Base-by-base conservation (phyloP, 1,140 invertebrate genomes). In the Vanessa atalanta region DNA sequence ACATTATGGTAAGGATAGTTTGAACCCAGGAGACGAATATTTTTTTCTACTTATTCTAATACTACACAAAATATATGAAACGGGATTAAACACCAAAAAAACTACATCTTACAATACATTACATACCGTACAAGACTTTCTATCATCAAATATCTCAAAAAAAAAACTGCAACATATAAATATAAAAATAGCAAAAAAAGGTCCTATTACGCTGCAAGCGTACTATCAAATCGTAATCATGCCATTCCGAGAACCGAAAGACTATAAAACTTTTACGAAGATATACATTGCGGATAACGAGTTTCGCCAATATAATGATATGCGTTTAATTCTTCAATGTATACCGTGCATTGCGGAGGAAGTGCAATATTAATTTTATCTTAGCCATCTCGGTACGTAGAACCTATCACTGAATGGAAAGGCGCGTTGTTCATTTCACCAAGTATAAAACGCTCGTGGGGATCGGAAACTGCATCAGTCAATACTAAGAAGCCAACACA, bases 401-500 rank as follows among this genome's bases (percentile, higher is more conserved):
- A 80, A 75, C 79, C 88, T 88, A 91, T 89, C 88, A 83, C 86
- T 88, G 82, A 88, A 90, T 91, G 82, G 90, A 92, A 92, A 92
- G 90, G 90, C 70, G 71, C 64, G 70, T 72, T 73, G 79, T 78
- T 78, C 88, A 88, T 91, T 92, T 91, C 90, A 88, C 90, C 87
- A 83, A 89, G 81, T 92, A 92, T 92, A 92, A 89, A 92, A 90
- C 68, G 84, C 65, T 87, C 37, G 84, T 81, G 81, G 81, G 82
- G 80, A 81, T 79, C 82, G 75, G 63, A 65, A 64, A 78, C 79
- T 76, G 83, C 88, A 91, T 86, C 90, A 92, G 88, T 92, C 85
- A 88, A 79, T 77, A 86, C 78, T 75, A 77, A 83, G 85, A 84
- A 83, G 84, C 85, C 86, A 80, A 80, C 84, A 83, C 82, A 85